A percentile compares a stretch with the other conserved stretches of the same genome.
These are phyloP conservation scores for Progne subis DNA, from an alignment of 2,113 vertebrate genomes.

Conservation along the genomic window DNA sequence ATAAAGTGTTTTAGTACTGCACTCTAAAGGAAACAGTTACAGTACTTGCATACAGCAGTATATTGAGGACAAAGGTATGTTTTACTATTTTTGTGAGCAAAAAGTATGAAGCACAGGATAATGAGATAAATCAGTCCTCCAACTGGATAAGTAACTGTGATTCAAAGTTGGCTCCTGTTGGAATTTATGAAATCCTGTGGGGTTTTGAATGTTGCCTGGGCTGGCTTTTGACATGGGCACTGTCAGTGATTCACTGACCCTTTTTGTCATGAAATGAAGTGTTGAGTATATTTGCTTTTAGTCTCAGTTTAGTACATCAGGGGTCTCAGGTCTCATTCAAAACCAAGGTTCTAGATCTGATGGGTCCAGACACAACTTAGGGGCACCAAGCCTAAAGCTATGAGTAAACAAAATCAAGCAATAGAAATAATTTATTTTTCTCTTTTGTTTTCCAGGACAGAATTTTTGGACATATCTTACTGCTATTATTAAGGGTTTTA, in stretches of 20 bases:
- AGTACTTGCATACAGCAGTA: not conserved
- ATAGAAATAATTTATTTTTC: not conserved
- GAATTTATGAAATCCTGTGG: not conserved
- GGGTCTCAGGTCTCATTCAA: not conserved
- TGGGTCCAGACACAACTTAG: not conserved
- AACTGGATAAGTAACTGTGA: not conserved
- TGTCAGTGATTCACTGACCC: not conserved
- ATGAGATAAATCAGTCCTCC: not conserved
- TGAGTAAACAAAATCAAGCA: not conserved
- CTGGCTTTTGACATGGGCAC: not conserved
- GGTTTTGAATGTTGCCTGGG: not conserved
- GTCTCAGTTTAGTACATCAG: not conserved
- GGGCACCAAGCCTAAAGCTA: not conserved
- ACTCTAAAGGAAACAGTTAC: not conserved
- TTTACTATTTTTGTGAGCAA: not conserved
- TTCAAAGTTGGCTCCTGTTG: not conserved
- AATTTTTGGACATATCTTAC: not conserved
- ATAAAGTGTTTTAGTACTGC: not conserved
- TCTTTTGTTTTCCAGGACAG: not conserved
- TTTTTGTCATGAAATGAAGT: not conserved
- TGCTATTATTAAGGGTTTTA: not conserved
- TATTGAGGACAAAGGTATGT: not conserved
- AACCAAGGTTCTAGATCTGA: not conserved
- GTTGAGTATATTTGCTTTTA: not conserved
- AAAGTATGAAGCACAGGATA: not conserved